A percentile compares a stretch with the other conserved stretches of the same genome.
Conservation (phyloP, 2,797 vertebrate genomes). For the Macropodus opercularis region DNA sequence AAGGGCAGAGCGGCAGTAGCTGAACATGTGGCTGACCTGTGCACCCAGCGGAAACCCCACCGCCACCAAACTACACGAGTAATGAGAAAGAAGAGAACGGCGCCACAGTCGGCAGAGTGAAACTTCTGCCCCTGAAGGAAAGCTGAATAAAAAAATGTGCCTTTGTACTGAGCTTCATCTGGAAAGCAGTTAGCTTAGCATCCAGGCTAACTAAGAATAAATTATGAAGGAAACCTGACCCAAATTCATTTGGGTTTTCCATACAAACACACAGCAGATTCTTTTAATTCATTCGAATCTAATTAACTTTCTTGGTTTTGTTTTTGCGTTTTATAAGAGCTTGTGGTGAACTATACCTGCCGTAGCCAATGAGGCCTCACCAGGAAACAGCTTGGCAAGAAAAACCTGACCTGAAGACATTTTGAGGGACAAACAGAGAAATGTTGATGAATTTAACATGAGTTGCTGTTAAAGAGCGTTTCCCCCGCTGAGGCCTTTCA, state of each 20-base stretch:
- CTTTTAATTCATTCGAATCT: too few species aligned
- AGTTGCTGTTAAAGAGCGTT: constrained; percentile 66
- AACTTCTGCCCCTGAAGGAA: too few species aligned
- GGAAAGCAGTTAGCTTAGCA: too few species aligned
- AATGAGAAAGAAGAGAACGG: too few species aligned
- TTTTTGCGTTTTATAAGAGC: constrained; percentile 20
- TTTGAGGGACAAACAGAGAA: constrained; percentile 62
- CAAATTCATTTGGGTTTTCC: too few species aligned
- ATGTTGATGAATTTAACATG: constrained; percentile 83
- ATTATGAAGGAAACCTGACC: too few species aligned
- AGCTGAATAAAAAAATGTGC: too few species aligned
- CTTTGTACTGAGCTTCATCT: too few species aligned
- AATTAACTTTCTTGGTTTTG: constrained; percentile 31
- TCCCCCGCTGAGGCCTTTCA: constrained; percentile 70
- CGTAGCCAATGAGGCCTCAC: constrained; percentile 63
- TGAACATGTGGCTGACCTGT: constrained; percentile 51
- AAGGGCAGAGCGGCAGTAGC: constrained; percentile 27
- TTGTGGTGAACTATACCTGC: constrained; percentile 61
- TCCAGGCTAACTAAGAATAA: too few species aligned
- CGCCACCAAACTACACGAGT: constrained; percentile 36
- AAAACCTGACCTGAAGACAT: constrained; percentile 64
- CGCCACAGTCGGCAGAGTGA: too few species aligned
- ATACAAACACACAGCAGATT: too few species aligned
- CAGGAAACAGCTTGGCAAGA: constrained; percentile 74
- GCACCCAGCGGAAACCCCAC: constrained; percentile 35